Evolutionary conservation across 2,888 invertebrate genomes (phyloP), one percentile per base, ranked within the genome.

Genomic region (Philereme vetulata): DNA sequence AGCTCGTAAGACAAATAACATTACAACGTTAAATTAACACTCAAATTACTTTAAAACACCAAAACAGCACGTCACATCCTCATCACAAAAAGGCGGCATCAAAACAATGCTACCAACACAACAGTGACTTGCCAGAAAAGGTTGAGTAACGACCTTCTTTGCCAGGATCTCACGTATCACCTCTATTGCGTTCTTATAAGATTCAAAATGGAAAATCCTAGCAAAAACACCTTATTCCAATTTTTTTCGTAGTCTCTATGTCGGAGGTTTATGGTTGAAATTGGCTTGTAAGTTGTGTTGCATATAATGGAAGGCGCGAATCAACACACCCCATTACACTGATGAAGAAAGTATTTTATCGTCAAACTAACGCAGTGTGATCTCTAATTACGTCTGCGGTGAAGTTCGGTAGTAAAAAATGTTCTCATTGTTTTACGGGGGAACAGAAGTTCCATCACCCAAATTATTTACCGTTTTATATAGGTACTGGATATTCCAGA

Each of bases 261-360:
- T 11, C 4, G 11, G 35, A 1, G 43, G 33, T 33, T 43, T 32
- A 55, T 55, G 62, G 62, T 58, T 59, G 55, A 58, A 44, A 48
- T 44, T 61, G 34, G 11, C 11, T 51, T 48, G 57, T 60, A 49
- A 46, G 49, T 38, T 49, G 43, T 45, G 57, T 52, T 38, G 56
- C 40, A 54, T 51, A 58, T 60, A 55, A 65, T 56, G 48, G 64
- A 67, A 71, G 72, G 71, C 67, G 76, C 73, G 77, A 75, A 80
- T 79, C 77, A 75, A 67, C 76, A 71, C 77, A 75, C 71, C 64
- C 82, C 82, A 85, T 84, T 84, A 79, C 76, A 72, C 79, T 84
- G 81, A 83, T 85, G 83, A 85, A 83, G 78, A 80, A 83, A 84
- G 80, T 84, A 82, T 81, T 82, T 84, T 83, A 82, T 78, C 46